A percentile compares a stretch with the other conserved stretches of the same genome.
phyloP scores from a whole-genome alignment of 2,113 vertebrate genomes.

The Pterocles orientalis region DNA sequence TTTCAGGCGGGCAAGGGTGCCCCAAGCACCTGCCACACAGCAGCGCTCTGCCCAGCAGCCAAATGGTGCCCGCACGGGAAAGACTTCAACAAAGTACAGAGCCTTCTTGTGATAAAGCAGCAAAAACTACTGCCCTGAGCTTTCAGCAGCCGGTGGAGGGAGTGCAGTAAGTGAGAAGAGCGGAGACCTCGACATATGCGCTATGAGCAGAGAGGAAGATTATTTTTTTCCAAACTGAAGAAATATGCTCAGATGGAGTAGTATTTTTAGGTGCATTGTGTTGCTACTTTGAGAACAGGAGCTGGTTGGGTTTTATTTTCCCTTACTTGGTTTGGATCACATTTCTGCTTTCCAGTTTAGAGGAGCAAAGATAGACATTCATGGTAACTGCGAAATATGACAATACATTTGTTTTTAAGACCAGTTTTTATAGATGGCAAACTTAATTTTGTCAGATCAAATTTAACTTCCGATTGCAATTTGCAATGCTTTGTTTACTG shows the following conservation, averaged over 20 bases:
- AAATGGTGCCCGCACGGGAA: rapidly evolving
- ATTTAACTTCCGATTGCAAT: background rate
- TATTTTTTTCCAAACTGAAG: slow-evolving; percentile 8
- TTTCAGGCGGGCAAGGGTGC: background rate
- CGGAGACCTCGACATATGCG: background rate
- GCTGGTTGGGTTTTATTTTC: slow-evolving; percentile 4
- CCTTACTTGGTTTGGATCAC: slow-evolving; percentile 11
- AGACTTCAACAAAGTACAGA: background rate
- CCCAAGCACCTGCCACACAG: rapidly evolving
- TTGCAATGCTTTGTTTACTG: background rate
- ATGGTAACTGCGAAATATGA: background rate
- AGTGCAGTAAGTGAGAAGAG: background rate
- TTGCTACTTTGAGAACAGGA: slow-evolving; percentile 27
- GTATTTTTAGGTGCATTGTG: slow-evolving; percentile 52
- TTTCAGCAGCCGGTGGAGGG: background rate
- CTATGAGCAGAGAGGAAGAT: background rate
- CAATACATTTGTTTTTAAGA: background rate
- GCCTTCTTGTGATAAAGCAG: background rate
- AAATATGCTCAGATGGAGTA: slow-evolving; percentile 36
- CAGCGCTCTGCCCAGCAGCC: background rate
- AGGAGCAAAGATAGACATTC: background rate
- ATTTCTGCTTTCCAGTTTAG: background rate
- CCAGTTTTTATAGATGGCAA: background rate
- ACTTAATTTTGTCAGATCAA: background rate
- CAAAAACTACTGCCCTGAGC: background rate